These are phyloP conservation scores for Machaerirhynchus nigripectus DNA, from an alignment of 2,113 vertebrate genomes.

Conservation along the genomic window DNA sequence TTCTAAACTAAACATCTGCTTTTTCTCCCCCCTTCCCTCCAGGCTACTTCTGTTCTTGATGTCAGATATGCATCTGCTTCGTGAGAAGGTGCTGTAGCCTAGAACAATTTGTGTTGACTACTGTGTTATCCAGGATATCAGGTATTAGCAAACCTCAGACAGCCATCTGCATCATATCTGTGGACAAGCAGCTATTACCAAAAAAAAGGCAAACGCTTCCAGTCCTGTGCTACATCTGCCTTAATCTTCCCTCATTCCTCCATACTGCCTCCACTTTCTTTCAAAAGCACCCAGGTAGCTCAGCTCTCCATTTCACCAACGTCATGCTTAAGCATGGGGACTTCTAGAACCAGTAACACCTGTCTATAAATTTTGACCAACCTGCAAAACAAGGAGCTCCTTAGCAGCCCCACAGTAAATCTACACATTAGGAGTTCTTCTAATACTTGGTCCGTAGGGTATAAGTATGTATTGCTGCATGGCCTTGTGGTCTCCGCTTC, in stretches of 20 bases:
- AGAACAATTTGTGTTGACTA: constrained; percentile 75
- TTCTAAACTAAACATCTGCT: constrained; percentile 27
- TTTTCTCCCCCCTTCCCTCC: constrained; percentile 6
- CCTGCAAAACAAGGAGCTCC: constrained; percentile 35
- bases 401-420: constrained; percentile 49
- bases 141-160: constrained; percentile 77
- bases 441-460: constrained; percentile 50
- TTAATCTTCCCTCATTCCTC: constrained; percentile 75
- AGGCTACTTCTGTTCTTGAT: constrained; percentile 81
- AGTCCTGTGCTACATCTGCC: constrained; percentile 77
- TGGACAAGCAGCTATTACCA: constrained; percentile 88
- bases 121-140: constrained; percentile 75
- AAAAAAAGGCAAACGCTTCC: constrained; percentile 77
- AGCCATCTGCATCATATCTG: constrained; percentile 78
- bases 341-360: constrained; percentile 46
- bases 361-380: constrained; percentile 31
- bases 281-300: constrained; percentile 57
- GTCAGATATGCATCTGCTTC: constrained; percentile 81
- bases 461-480: constrained; percentile 66
- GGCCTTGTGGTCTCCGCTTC: constrained; percentile 71
- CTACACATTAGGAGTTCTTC: constrained; percentile 43
- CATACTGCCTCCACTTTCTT: constrained; percentile 54
- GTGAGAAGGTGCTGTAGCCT: constrained; percentile 71
- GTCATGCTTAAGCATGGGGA: constrained; percentile 37
- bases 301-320: constrained; percentile 47